phyloP scores from a whole-genome alignment of 2,797 vertebrate species.

The Morelia viridis region DNA sequence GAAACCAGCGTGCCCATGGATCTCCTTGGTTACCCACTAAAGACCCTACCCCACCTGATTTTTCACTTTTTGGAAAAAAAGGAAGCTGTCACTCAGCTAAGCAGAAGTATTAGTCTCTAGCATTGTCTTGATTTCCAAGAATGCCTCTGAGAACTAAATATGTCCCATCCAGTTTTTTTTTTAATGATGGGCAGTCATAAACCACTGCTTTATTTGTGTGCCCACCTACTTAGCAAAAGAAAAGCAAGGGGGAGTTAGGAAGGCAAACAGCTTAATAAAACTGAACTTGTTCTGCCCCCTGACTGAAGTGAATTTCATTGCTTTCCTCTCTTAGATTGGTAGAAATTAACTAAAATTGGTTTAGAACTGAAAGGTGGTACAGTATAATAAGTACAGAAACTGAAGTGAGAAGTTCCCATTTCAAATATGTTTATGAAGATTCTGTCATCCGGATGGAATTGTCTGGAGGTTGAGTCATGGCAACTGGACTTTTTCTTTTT shows the following conservation, averaged over 20 bases:
- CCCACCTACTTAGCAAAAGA: neutral
- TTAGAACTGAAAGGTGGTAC: neutral
- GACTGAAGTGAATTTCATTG: neutral
- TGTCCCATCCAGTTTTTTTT: neutral
- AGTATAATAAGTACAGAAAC: neutral
- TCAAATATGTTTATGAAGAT: too few relatives aligned
- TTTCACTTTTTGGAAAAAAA: neutral
- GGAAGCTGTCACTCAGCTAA: neutral
- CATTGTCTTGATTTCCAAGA: neutral
- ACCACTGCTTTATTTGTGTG: neutral
- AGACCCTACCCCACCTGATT: neutral
- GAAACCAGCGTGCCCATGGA: neutral
- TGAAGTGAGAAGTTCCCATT: neutral
- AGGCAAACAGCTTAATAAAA: neutral
- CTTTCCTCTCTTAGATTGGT: neutral
- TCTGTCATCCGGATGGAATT: too few relatives aligned
- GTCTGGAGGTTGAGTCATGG: too few relatives aligned
- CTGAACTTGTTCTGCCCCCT: neutral
- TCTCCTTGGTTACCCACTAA: neutral
- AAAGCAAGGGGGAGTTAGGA: neutral
- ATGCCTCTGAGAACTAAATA: neutral
- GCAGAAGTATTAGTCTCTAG: neutral
- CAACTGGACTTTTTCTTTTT: too few relatives aligned
- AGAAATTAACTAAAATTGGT: neutral
- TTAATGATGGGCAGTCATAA: neutral